phyloP scores from a whole-genome alignment of 2,888 invertebrate genomes.

The Acanthoscelides obtectus region DNA sequence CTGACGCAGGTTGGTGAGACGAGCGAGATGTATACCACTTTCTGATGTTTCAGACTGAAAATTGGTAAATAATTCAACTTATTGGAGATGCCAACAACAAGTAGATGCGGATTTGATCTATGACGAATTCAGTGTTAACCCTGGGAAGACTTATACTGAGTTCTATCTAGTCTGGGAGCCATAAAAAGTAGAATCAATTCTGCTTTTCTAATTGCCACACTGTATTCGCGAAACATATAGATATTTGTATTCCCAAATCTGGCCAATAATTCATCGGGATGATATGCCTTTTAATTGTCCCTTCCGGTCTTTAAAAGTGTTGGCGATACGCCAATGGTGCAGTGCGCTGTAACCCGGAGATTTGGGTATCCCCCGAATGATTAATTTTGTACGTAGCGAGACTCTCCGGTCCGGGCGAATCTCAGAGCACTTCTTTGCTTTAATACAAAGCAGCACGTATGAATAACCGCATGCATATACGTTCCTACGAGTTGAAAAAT shows the following conservation, averaged over 20 bases:
- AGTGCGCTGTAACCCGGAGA: neutral
- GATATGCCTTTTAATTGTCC: neutral
- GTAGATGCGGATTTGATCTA: too few relatives aligned
- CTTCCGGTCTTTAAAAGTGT: neutral
- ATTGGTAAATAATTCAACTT: too few relatives aligned
- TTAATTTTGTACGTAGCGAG: neutral
- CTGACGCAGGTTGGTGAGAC: too few relatives aligned
- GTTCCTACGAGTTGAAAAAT: neutral
- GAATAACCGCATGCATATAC: neutral
- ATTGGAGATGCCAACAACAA: too few relatives aligned
- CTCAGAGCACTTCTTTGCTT: neutral
- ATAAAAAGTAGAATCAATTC: too few relatives aligned
- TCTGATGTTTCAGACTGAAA: too few relatives aligned
- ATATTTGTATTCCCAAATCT: neutral
- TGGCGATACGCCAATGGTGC: neutral
- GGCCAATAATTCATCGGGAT: neutral
- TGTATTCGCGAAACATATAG: too few relatives aligned
- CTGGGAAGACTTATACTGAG: too few relatives aligned
- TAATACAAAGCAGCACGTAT: neutral
- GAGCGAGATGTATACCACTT: too few relatives aligned
- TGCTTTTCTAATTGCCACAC: too few relatives aligned
- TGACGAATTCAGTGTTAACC: too few relatives aligned
- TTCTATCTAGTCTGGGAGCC: too few relatives aligned
- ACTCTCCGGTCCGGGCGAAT: neutral
- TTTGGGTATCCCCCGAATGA: neutral